Conservation (phyloP, 2,797 vertebrate species). For the Melanotaenia nigrans region DNA sequence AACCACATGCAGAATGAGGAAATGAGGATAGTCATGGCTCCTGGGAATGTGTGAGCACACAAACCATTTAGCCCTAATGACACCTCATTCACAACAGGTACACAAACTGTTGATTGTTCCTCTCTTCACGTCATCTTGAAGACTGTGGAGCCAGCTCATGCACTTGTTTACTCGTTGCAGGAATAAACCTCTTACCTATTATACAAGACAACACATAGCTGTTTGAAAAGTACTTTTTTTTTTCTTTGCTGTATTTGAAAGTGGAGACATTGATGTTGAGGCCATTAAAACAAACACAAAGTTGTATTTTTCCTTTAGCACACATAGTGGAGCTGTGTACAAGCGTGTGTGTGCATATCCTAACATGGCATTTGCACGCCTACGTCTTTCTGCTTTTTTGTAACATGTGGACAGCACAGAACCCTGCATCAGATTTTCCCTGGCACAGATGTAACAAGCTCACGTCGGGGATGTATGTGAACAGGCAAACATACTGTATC, state of each 20-base stretch:
- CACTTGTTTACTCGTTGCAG: slow-evolving; percentile 63
- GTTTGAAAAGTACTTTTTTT: slow-evolving; percentile 64
- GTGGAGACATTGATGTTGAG: slow-evolving; percentile 47
- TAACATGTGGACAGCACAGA: slow-evolving; percentile 42
- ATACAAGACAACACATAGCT: slow-evolving; percentile 59
- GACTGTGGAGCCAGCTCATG: slow-evolving; percentile 41
- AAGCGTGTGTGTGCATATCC: slow-evolving; percentile 47
- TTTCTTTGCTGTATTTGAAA: slow-evolving; percentile 44
- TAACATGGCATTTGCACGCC: slow-evolving; percentile 49
- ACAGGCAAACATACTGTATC: slow-evolving; percentile 60
- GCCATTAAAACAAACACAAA: slow-evolving; percentile 72
- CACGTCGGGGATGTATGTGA: slow-evolving; percentile 69
- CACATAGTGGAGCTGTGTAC: slow-evolving; percentile 37
- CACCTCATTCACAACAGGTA: slow-evolving; percentile 50
- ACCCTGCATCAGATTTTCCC: slow-evolving; percentile 75
- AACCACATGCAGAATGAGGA: slow-evolving; percentile 23
- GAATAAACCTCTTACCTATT: slow-evolving; percentile 61
- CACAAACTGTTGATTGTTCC: slow-evolving; percentile 65
- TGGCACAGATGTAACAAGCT: slow-evolving; percentile 53
- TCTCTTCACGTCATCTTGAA: slow-evolving; percentile 38
- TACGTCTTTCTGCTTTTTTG: slow-evolving; percentile 52
- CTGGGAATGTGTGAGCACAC: slow-evolving; percentile 29
- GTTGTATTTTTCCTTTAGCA: slow-evolving; percentile 71
- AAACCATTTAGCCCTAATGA: slow-evolving; percentile 26
- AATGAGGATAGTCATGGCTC: slow-evolving; percentile 40